Evolutionary conservation across 2,797 vertebrate species (phyloP), one percentile per base, ranked within the genome.

Genomic region (Coracias cyanogaster): DNA sequence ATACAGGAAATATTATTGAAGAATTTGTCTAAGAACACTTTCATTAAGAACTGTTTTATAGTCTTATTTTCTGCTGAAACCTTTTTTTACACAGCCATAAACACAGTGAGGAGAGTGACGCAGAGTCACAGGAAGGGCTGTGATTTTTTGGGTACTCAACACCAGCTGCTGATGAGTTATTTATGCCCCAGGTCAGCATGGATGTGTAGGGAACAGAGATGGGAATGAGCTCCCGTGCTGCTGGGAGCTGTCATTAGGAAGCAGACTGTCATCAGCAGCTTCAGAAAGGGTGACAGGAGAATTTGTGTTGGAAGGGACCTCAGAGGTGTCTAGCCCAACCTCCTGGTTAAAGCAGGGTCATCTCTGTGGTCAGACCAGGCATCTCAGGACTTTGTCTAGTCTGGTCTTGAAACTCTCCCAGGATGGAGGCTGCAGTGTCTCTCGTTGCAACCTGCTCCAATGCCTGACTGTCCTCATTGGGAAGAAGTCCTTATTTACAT

Each of bases 231-330:
- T 76, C 89, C 51, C 0, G 0, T 41, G 49, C 0, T 7, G 48
- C 35, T 73, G 67, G 46, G 71, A 89, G 35, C 76, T 85, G 79
- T 58, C 54, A 25, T 62, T 73, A 73, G 66, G 60, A 89, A 92
- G 49, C 60, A 43, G 33, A 33, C 24, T 86, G 85, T 94, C 89
- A 92, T 35, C 91, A 70, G 48, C 74, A 91, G 55, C 67, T 94
- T 87, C 67, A 66, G 58, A 85, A 80, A 57, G 69, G 66, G 57
- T 74, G 45, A 64, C 20, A 57, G 35, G 26, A 89, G 54, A 77
- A 85, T 39, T 72, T 0, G 0, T 25, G 29, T 57, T 77, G 46
- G 45, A 78, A 86, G 33, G 18, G 61, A 21, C 33, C 55, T 73
- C 2, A 0, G 57, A 73, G 51, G n/a, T 64, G 69, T 73, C 9